Base-by-base conservation (phyloP, 2,888 invertebrate genomes). In the Melipona beecheii region DNA sequence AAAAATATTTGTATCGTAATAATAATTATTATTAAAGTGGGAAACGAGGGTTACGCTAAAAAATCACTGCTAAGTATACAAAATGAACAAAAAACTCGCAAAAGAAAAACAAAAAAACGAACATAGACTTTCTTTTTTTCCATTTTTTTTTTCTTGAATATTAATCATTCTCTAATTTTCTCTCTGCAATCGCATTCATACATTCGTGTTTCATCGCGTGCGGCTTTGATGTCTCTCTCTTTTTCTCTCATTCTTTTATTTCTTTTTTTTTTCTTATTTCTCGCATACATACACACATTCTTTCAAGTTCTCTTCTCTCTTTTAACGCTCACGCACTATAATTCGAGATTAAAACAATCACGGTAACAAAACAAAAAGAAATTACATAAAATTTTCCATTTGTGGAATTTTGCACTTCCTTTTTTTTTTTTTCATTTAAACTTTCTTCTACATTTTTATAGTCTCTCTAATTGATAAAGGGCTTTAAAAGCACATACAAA, bases 1-100 rank as follows among this genome's bases (percentile, higher is more conserved):
- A 91, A 92, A 92, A 92, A 92, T 92, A 91, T 91, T 90, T 87
- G 83, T 90, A 84, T 91, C 81, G 84, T 89, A 89, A 87, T 89
- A 90, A 91, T 90, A 86, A 90, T 90, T 90, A 91, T 89, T 91
- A 90, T 91, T 88, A 87, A 90, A 88, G 85, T 89, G 91, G 89
- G 89, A 89, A 91, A 90, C 83, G 85, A 85, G 84, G 81, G 73
- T 91, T 89, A 91, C 86, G 84, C 88, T 90, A 91, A 92, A 75
- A 90, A 90, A 72, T 92, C 89, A 90, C 84, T 80, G 87, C 84
- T 86, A 90, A 84, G 86, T 90, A 84, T 88, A 89, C 83, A 91
- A 89, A 91, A 90, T 83, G 80, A 80, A 83, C 83, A 87, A 83
- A 84, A 87, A 89, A 89, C 75, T 89, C 87, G 85, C 86, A 87